phyloP scores from a whole-genome alignment of 2,797 vertebrate species.

The Peromyscus aztecus region DNA sequence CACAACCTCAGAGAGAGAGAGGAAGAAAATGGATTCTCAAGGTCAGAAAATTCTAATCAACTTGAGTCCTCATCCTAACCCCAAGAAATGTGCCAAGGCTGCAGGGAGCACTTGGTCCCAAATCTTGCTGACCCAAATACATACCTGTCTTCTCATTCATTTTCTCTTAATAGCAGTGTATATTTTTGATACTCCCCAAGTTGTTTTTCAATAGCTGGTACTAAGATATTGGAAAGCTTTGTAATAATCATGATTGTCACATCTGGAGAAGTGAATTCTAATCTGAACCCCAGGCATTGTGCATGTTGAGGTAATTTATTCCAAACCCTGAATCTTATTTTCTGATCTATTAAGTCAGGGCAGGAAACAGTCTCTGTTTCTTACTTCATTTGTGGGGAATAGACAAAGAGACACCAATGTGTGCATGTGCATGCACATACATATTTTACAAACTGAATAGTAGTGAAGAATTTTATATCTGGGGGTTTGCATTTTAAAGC shows the following conservation, averaged over 20 bases:
- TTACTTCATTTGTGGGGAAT: neutral
- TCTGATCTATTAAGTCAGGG: neutral
- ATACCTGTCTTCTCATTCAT: slow-evolving; percentile 7
- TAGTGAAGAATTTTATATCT: neutral
- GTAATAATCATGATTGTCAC: neutral
- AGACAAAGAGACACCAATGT: neutral
- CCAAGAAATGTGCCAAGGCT: neutral
- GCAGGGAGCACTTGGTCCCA: neutral
- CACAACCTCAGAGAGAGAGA: slow-evolving; percentile 17
- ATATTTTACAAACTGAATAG: neutral
- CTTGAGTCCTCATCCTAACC: neutral
- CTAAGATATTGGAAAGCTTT: neutral
- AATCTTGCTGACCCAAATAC: neutral
- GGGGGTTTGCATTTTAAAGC: slow-evolving; percentile 17
- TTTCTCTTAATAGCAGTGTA: slow-evolving; percentile 34
- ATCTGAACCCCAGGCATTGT: neutral
- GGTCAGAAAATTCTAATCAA: slow-evolving; percentile 48
- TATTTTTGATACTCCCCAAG: slow-evolving; percentile 1
- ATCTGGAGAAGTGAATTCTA: neutral
- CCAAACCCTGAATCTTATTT: slow-evolving; percentile 31
- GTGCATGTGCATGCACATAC: neutral
- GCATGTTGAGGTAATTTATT: neutral
- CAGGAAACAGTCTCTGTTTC: slow-evolving; percentile 17
- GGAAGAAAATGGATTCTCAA: slow-evolving; percentile 43
- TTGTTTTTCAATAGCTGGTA: neutral